Base-by-base conservation (phyloP, 2,113 vertebrate genomes). In the Cinclus cinclus region DNA sequence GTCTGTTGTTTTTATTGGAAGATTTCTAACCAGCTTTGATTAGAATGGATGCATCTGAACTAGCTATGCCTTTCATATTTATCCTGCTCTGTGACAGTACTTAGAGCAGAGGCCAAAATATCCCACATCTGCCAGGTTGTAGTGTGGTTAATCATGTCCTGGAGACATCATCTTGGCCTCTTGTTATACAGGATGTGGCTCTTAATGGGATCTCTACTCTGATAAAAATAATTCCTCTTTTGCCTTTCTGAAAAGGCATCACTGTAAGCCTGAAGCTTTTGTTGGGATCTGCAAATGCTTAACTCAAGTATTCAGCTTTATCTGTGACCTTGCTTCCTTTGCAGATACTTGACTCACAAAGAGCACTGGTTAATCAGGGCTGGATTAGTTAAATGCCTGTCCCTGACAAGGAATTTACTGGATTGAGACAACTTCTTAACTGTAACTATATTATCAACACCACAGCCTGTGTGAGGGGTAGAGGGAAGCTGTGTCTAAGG, bases 351-450 rank as follows among this genome's bases (percentile, higher is more conserved):
- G 60, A 75, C 80, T 96, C 23, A 12, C 60, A 94, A 86, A 90
- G 69, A 90, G 49, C 74, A 33, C 58, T 82, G 41, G 64, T 90
- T 96, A 92, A 96, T 96, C 80, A 44, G 37, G 64, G 65, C 76
- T 62, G 79, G 95, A 89, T 96, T 96, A 96, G 86, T 92, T 67
- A 94, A 94, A 93, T 88, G 88, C 73, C 60, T 81, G 90, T 88
- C 93, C 95, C 77, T 97, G 93, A 92, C 80, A 49, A 93, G 90
- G 95, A 94, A 96, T 97, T 96, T 95, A 90, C 60, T 73, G 80
- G 83, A 87, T 76, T 90, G 73, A 86, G 80, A 84, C 78, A 81
- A 41, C 60, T 94, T 83, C 79, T 86, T 75, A 81, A 62, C 88
- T 83, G 87, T 90, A 93, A 78, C 58, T 68, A 12, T 79, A 46